Conservation (phyloP, 1,140 invertebrate species). For the Calycopis cecrops region DNA sequence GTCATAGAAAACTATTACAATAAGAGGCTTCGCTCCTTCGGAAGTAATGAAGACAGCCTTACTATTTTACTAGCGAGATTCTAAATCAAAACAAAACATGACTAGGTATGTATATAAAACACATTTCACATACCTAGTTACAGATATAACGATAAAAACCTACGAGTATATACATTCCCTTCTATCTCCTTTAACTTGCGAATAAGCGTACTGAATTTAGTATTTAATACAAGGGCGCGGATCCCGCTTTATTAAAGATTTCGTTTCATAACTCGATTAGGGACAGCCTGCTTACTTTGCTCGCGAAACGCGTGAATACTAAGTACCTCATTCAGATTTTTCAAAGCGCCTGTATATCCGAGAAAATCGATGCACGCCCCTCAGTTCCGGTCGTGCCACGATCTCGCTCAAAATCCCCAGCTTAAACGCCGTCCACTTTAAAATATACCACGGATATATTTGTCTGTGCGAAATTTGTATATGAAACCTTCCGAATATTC, state of each 20-base stretch:
- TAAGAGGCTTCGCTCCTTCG: no score
- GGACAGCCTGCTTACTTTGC: slow-evolving; percentile 33
- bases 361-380: slow-evolving; percentile 59
- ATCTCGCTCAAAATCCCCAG: slow-evolving; percentile 59
- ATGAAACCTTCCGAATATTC: slow-evolving; percentile 19
- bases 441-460: slow-evolving; percentile 26
- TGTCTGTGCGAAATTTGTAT: slow-evolving; percentile 30
- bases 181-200: neutral
- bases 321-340: slow-evolving; percentile 66
- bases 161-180: neutral
- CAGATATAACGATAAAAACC: neutral
- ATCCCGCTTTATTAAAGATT: slow-evolving; percentile 7
- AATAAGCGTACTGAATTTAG: slow-evolving; percentile 1
- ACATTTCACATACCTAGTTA: no score
- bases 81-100: no score
- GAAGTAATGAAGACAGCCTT: no score
- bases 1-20: no score
- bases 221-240: slow-evolving; percentile 10
- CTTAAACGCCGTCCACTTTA: slow-evolving; percentile 44
- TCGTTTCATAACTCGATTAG: slow-evolving; percentile 12
- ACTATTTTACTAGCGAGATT: no score
- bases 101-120: no score
- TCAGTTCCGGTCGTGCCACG: slow-evolving; percentile 57
- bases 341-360: slow-evolving; percentile 58
- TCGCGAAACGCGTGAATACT: slow-evolving; percentile 54